These are phyloP conservation scores for Acronicta aceris DNA, from an alignment of 2,888 invertebrate genomes.

Conservation along the genomic window DNA sequence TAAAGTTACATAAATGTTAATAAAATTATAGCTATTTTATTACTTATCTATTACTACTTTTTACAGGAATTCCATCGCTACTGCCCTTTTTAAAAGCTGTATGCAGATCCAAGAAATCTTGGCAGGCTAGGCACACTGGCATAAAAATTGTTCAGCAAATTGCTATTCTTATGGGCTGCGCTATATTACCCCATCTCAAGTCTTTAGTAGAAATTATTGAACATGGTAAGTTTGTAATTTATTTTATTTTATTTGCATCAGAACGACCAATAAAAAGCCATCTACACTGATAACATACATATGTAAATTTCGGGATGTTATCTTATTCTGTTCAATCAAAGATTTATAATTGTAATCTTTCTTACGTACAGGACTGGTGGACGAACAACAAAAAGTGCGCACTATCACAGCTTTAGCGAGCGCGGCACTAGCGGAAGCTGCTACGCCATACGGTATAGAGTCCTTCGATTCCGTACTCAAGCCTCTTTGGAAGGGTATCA, in stretches of 20 bases:
- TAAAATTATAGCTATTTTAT: background rate
- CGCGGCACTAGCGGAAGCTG: conserved; percentile 99
- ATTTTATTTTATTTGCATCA: no score
- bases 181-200: conserved; percentile 99
- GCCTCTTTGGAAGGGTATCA: conserved; percentile 99
- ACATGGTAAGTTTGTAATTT: conserved; percentile 92
- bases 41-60: conserved; percentile 1
- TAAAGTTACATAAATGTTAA: background rate
- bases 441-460: conserved; percentile 99
- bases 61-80: conserved; percentile 95
- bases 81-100: conserved; percentile 99
- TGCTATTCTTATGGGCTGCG: conserved; percentile 99
- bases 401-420: conserved; percentile 99
- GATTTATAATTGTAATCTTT: no score
- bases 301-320: background rate
- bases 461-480: conserved; percentile 99
- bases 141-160: conserved; percentile 99
- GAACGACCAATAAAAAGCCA: no score
- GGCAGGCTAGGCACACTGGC: conserved; percentile 99
- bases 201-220: conserved; percentile 99
- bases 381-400: conserved; percentile 99
- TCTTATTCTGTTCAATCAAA: conserved; percentile 18
- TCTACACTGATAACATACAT: no score
- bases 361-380: conserved; percentile 92
- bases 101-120: conserved; percentile 99